Evolutionary conservation across 2,888 invertebrate genomes (phyloP).

Genomic region (Stenchaetothrips biformis): DNA sequence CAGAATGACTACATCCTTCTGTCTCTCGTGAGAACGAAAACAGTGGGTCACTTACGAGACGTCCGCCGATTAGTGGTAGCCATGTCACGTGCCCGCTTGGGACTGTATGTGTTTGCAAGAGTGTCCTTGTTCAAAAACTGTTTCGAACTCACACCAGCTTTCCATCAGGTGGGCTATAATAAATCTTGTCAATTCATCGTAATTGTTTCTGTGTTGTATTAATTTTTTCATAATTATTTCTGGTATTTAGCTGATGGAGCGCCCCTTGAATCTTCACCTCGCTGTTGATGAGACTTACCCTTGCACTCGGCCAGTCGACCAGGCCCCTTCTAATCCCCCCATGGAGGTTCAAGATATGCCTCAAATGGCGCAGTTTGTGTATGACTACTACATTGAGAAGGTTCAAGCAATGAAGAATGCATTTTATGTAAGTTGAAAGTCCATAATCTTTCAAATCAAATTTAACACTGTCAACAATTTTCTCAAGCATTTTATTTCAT

Average conservation of each 20-base stretch:
- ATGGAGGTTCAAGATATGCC: slow-evolving; percentile 79
- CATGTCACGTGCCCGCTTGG: slow-evolving; percentile 94
- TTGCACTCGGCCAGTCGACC: slow-evolving; percentile 54
- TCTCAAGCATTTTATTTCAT: slow-evolving; percentile 27
- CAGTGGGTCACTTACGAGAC: slow-evolving; percentile 97
- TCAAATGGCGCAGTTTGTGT: slow-evolving; percentile 92
- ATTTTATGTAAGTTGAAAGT: slow-evolving; percentile 44
- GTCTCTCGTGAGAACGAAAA: slow-evolving; percentile 90
- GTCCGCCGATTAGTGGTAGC: slow-evolving; percentile 95
- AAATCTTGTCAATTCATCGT: neutral
- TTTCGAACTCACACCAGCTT: slow-evolving; percentile 92
- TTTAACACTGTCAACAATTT: neutral
- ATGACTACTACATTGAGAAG: slow-evolving; percentile 79
- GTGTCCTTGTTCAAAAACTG: slow-evolving; percentile 92
- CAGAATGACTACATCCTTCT: slow-evolving; percentile 98
- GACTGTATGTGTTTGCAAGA: slow-evolving; percentile 92
- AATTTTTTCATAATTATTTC: slow-evolving; percentile 25
- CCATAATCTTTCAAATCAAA: neutral
- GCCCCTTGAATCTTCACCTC: slow-evolving; percentile 75
- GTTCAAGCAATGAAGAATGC: slow-evolving; percentile 59
- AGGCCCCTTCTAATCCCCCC: slow-evolving; percentile 47
- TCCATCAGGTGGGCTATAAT: slow-evolving; percentile 64
- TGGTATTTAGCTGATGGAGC: slow-evolving; percentile 62
- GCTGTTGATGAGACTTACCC: slow-evolving; percentile 77
- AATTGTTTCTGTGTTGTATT: slow-evolving; percentile 31